These are phyloP conservation scores for Caenorhabditis sp. DNA, from an alignment of 2,888 invertebrate genomes.

Conservation along the genomic window DNA sequence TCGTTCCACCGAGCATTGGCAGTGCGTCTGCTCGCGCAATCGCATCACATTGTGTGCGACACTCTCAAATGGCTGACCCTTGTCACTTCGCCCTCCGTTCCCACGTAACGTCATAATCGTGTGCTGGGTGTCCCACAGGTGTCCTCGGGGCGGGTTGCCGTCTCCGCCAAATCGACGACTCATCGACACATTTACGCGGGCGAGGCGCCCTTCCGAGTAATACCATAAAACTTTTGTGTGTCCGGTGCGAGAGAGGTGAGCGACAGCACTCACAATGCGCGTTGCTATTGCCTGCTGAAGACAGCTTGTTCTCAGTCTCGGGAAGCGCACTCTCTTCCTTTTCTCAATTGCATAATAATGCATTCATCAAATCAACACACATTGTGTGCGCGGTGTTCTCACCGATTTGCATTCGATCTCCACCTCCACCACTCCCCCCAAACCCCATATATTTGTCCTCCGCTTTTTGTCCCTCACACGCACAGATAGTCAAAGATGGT, in stretches of 20 bases:
- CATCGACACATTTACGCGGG: slow-evolving; percentile 39
- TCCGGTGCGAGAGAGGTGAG: slow-evolving; percentile 36
- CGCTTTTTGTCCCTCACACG: neutral
- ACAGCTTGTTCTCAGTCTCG: neutral
- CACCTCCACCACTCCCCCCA: neutral
- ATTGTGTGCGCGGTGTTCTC: slow-evolving; percentile 5
- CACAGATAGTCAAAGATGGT: neutral
- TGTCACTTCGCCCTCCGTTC: neutral
- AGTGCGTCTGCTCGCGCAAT: no score
- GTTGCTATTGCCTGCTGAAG: no score
- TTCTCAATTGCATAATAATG: slow-evolving; percentile 43
- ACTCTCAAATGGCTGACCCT: no score
- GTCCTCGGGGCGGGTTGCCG: no score
- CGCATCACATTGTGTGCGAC: no score
- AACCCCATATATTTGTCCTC: neutral
- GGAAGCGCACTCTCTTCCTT: neutral
- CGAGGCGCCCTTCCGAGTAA: slow-evolving; percentile 31
- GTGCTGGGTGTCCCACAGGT: no score
- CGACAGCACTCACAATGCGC: no score
- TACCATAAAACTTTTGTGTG: slow-evolving; percentile 50
- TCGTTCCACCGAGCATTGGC: no score
- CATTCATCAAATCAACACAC: slow-evolving; percentile 42
- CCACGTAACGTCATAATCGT: no score
- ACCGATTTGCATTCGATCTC: neutral
- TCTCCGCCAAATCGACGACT: slow-evolving; percentile 37